Conservation (phyloP, 1,140 invertebrate genomes). For the Globodera rostochiensis region DNA sequence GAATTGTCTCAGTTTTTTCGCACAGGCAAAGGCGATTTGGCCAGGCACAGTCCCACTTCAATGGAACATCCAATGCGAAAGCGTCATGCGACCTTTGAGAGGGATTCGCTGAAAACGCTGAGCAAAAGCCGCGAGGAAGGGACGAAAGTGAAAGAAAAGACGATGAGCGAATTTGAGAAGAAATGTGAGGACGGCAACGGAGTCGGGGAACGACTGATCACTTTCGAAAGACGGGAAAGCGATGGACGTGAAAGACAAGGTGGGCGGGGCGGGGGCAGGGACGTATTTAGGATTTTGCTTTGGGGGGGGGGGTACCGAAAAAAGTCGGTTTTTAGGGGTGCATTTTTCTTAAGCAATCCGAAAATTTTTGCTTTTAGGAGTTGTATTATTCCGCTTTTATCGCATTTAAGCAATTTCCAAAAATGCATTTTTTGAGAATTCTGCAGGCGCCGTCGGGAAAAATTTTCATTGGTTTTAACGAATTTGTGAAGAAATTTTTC, state of each 20-base stretch:
- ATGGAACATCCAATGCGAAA: conserved; percentile 36
- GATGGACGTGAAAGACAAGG: neutral
- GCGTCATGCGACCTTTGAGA: conserved; percentile 23
- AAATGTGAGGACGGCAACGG: neutral
- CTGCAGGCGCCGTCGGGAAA: too few species aligned
- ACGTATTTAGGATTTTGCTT: too few species aligned
- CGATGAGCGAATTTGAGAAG: neutral
- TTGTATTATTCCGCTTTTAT: too few species aligned
- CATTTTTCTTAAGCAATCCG: too few species aligned
- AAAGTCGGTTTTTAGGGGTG: too few species aligned
- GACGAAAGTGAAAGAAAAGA: neutral
- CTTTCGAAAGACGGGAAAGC: neutral
- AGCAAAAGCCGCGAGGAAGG: neutral
- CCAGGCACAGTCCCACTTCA: neutral
- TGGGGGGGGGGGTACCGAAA: neutral
- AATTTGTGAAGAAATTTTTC: too few species aligned
- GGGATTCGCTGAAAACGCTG: neutral
- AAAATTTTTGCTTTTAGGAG: too few species aligned
- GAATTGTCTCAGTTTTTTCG: neutral
- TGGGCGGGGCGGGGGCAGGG: too few species aligned
- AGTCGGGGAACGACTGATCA: too few species aligned
- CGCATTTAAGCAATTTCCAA: too few species aligned
- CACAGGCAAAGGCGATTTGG: conserved; percentile 1
- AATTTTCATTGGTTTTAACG: too few species aligned
- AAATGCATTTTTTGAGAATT: too few species aligned